Conservation (phyloP, 1,140 invertebrate species). For the Elysia chlorotica region DNA sequence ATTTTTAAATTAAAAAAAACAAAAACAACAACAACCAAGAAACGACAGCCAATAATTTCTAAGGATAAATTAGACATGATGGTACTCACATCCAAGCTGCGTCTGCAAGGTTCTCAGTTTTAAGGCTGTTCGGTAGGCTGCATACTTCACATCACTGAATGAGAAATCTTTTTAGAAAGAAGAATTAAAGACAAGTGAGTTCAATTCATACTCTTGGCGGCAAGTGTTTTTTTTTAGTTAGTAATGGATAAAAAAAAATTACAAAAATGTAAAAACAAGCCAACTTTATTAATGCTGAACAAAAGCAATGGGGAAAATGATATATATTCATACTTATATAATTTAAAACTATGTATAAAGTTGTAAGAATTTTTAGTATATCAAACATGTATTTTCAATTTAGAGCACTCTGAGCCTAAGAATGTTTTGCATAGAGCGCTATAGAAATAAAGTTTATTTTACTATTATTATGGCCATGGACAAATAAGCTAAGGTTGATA, state of each 20-base stretch:
- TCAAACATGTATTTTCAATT: background rate
- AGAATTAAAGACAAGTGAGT: constrained; percentile 3
- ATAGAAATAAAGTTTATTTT: too few relatives aligned
- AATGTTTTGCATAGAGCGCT: background rate
- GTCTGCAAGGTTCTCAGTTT: constrained; percentile 58
- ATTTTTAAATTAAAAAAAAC: too few relatives aligned
- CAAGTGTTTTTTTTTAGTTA: background rate
- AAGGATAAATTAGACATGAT: too few relatives aligned
- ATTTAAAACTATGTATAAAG: too few relatives aligned
- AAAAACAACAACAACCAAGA: too few relatives aligned
- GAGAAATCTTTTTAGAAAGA: constrained; percentile 35
- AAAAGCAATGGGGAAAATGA: background rate
- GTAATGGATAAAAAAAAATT: background rate
- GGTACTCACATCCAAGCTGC: constrained; percentile 67
- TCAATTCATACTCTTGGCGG: background rate
- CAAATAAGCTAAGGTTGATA: background rate
- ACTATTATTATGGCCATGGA: too few relatives aligned
- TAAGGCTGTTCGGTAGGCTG: constrained; percentile 56
- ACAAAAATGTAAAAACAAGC: background rate
- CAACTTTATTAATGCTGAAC: background rate
- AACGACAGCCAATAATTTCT: too few relatives aligned
- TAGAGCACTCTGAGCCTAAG: background rate
- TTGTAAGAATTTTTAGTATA: too few relatives aligned
- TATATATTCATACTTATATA: too few relatives aligned
- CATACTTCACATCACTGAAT: constrained; percentile 49